These are phyloP conservation scores for Spilosoma lubricipeda DNA, from an alignment of 2,888 invertebrate species.

Conservation along the genomic window DNA sequence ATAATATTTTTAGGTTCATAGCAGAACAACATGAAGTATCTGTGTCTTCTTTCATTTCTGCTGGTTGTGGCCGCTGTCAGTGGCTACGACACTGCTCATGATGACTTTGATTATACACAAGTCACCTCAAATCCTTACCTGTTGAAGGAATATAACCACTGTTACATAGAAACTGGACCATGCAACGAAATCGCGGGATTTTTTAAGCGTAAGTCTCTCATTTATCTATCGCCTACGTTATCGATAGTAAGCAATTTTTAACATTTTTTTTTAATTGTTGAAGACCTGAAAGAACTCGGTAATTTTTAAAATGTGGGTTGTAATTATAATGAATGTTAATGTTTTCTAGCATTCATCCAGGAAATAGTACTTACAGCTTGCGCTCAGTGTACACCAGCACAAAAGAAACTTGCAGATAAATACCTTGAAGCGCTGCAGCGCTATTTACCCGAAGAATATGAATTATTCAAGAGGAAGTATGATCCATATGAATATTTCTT, in stretches of 20 bases:
- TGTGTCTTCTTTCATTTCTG: background rate
- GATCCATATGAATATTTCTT: background rate
- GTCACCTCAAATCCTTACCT: background rate
- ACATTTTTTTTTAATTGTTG: too few species aligned
- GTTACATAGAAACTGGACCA: constrained; percentile 16
- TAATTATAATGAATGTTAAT: background rate
- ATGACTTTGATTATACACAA: constrained; percentile 6
- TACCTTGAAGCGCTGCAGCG: background rate
- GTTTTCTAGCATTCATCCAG: background rate
- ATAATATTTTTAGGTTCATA: background rate
- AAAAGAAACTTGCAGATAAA: background rate
- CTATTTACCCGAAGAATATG: background rate
- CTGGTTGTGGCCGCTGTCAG: background rate
- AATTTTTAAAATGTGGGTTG: too few species aligned
- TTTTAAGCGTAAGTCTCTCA: constrained; percentile 9
- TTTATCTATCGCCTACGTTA: background rate
- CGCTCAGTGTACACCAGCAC: background rate
- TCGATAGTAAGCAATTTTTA: background rate
- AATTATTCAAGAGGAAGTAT: background rate
- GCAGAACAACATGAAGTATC: constrained; percentile 12
- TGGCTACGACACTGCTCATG: background rate
- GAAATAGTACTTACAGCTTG: background rate
- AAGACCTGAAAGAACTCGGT: constrained; percentile 3
- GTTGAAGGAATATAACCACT: constrained; percentile 16
- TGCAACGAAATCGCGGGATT: constrained; percentile 11